These are phyloP conservation scores for Herpetotheres cachinnans DNA, from an alignment of 2,113 vertebrate genomes.

Conservation along the genomic window DNA sequence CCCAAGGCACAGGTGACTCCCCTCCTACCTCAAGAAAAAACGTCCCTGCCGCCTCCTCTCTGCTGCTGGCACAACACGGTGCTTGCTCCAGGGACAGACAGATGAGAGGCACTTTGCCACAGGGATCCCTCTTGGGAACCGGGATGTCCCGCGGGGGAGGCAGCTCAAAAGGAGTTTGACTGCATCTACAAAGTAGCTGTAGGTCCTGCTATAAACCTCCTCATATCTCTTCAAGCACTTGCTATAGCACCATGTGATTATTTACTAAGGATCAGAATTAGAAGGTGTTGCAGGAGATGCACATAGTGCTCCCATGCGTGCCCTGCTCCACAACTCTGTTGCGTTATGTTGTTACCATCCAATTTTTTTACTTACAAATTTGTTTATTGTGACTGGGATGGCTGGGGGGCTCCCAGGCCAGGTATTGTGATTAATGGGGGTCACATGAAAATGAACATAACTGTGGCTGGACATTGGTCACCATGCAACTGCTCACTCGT, in stretches of 20 bases:
- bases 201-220: neutral
- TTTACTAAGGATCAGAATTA: neutral
- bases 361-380: neutral
- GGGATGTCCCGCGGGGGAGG: neutral
- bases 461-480: neutral
- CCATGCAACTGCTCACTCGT: neutral
- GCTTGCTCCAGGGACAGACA: neutral
- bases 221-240: neutral
- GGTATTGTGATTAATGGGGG: neutral
- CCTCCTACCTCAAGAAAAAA: neutral
- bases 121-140: neutral
- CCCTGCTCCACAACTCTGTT: neutral
- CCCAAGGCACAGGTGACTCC: neutral
- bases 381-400: neutral
- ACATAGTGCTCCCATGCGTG: neutral
- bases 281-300: neutral
- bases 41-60: neutral
- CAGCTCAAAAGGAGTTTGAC: neutral
- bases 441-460: neutral
- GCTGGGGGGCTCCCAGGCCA: neutral
- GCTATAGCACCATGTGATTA: neutral
- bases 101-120: neutral
- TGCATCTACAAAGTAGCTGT: neutral
- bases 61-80: accelerated
- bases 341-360: neutral